A percentile compares a stretch with the other conserved stretches of the same genome.
phyloP scores from a whole-genome alignment of 2,113 vertebrate species.

The Rallus limicola region DNA sequence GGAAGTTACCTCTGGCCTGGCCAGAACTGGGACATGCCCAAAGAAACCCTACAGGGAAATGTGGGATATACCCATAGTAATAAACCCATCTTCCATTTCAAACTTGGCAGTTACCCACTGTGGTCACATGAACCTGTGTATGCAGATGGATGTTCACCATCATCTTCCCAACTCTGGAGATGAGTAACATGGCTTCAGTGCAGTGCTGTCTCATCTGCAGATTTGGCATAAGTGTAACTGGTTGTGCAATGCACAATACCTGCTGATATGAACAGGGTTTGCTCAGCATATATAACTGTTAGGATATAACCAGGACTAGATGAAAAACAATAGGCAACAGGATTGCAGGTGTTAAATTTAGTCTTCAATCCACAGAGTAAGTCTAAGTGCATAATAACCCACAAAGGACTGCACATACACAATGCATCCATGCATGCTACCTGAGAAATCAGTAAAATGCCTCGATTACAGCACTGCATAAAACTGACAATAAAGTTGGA shows the following conservation, averaged over 20 bases:
- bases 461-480: background rate
- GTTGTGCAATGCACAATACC: background rate
- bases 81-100: background rate
- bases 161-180: background rate
- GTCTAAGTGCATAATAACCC: background rate
- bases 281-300: background rate
- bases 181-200: accelerated
- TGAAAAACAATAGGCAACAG: background rate
- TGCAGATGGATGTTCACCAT: background rate
- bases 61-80: background rate
- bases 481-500: background rate
- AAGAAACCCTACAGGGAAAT: background rate
- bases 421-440: background rate
- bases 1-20: no score
- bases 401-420: background rate
- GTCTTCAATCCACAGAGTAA: background rate
- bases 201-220: background rate
- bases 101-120: background rate
- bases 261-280: background rate
- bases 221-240: background rate
- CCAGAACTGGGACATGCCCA: no score
- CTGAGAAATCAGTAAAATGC: background rate
- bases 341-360: background rate
- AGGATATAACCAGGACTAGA: background rate
- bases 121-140: background rate